Evolutionary conservation across 1,140 invertebrate genomes (phyloP), one percentile per base, ranked within the genome.

Genomic region (Ostrea edulis): DNA sequence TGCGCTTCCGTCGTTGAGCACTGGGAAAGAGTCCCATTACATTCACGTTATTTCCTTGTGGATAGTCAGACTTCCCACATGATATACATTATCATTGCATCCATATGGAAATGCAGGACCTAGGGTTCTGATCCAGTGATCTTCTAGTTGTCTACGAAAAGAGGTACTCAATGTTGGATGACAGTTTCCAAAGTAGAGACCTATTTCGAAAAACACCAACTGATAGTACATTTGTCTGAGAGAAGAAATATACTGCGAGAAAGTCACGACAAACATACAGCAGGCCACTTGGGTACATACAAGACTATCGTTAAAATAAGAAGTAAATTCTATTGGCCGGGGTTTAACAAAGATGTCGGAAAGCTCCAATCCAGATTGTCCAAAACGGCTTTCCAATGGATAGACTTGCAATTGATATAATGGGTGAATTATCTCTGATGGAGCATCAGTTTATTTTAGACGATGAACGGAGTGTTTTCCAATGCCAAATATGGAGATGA

Each of bases 371-470:
- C n/a, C n/a, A n/a, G 52, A 29, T 5, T 88, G 87, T 68, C 8
- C 20, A 51, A 14, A 68, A 71, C 20, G 84, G 22, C 25, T 22
- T 14, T 14, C 25, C 17, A n/a, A 53, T 58, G 62, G 87, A 88
- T n/a, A 22, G 68, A 12, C 22, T 4, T 22, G 65, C 2, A 71
- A 71, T 22, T 12, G 65, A 71, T 14, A 85, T 88, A 7, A 65
- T 58, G 22, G n/a, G 22, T 53, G 87, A 88, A 55, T 53, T 88
- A 17, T 83, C 82, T 7, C 7, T 11, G n/a, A 82, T 58, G n/a
- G 20, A 0, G 53, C 91, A 9, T 84, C 86, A 0, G 92, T 92
- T 82, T 89, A 91, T 86, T 92, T 91, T 20, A 93, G 92, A 4
- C 85, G 86, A 62, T 93, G 84, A 84, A 54, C 65, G 0, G 91